Base-by-base conservation (phyloP, 2,113 vertebrate genomes). In the Aphyosemion australe region DNA sequence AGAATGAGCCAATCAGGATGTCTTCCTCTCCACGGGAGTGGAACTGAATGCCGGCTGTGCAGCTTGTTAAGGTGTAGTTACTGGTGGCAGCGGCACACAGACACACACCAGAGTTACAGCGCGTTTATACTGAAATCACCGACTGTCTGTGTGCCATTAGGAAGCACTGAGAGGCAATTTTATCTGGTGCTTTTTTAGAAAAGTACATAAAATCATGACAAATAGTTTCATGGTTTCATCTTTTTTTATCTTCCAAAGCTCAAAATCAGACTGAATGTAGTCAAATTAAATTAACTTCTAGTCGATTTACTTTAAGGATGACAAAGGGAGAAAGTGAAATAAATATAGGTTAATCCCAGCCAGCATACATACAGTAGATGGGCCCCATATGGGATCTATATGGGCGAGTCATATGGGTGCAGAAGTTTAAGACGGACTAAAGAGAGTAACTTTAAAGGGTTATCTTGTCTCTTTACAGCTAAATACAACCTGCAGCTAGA, bases 21-120 rank as follows among this genome's bases (percentile, higher is more conserved):
- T 64, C 62, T 72, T 68, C 71, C 70, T 82, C 81, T 84, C 83
- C 82, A 82, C 78, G 19, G 82, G 82, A 82, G 78, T 81, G 84
- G 76, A 87, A 77, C 85, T 70, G 73, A 76, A 75, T n/a, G 59
- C 84, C 71, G 76, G 67, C 69, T 84, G 61, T 83, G 71, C 69
- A 83, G 84, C 88, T 87, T 87, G 84, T 87, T 88, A 88, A 68
- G 65, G 70, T 66, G 51, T 61, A 75, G 77, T 66, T 78, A 77
- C 80, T 70, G 80, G 61, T 65, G 65, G 77, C 67, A 52, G 55
- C 58, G 57, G 34, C 63, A 66, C 68, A 68, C 59, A 78, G n/a
- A 65, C 45, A 66, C 20, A 19, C 34, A 64, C 56, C 26, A 50
- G 34, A 64, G 8, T 11, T 39, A 18, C 48, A 60, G 41, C 9